Evolutionary conservation across 2,113 vertebrate genomes (phyloP).

Genomic region (Coryphaenoides rupestris): DNA sequence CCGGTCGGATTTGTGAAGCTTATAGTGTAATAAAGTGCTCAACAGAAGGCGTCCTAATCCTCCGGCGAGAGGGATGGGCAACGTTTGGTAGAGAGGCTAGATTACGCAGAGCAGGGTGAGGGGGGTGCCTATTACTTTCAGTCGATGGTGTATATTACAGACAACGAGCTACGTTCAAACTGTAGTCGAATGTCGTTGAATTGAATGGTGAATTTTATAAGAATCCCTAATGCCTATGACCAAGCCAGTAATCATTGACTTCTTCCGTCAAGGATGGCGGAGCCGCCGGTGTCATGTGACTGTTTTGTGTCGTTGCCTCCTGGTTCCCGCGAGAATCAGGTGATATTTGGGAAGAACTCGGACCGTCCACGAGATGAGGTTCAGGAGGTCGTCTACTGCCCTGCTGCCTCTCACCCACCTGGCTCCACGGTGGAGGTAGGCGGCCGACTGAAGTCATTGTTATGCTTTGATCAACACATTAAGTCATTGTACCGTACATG

Average conservation of each 20-base stretch:
- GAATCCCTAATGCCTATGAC: background rate
- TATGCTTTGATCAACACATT: too few relatives aligned
- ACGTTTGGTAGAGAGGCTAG: background rate
- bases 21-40: slow-evolving; percentile 49
- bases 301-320: slow-evolving; percentile 91
- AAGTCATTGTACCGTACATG: too few relatives aligned
- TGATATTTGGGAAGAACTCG: slow-evolving; percentile 93
- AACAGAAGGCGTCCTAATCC: slow-evolving; percentile 56
- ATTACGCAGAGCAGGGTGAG: too few relatives aligned
- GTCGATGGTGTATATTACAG: too few relatives aligned
- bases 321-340: slow-evolving; percentile 76
- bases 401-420: slow-evolving; percentile 64
- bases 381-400: slow-evolving; percentile 83
- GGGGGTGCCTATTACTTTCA: too few relatives aligned
- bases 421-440: slow-evolving; percentile 84
- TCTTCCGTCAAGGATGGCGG: slow-evolving; percentile 72
- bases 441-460: too few relatives aligned
- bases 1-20: slow-evolving; percentile 64
- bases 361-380: slow-evolving; percentile 88
- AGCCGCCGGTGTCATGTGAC: slow-evolving; percentile 84
- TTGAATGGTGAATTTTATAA: too few relatives aligned
- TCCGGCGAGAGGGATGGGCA: slow-evolving; percentile 40
- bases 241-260: background rate
- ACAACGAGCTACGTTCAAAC: too few relatives aligned
- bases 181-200: too few relatives aligned